phyloP scores from a whole-genome alignment of 2,888 invertebrate species.

The Clitarchus hookeri region DNA sequence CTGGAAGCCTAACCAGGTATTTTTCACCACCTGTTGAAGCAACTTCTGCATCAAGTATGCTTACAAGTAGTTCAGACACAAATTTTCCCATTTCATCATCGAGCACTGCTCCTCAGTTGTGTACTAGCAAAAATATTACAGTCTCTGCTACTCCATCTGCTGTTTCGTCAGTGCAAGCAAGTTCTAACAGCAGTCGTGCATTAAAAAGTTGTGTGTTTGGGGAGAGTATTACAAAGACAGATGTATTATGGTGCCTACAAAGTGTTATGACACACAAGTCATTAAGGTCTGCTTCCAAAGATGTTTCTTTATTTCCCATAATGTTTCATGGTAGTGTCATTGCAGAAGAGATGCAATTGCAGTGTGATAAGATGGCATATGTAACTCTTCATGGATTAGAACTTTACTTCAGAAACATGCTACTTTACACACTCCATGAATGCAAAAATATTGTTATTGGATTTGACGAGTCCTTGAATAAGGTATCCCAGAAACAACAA shows the following conservation, averaged over 20 bases:
- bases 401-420: background rate
- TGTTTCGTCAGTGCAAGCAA: background rate
- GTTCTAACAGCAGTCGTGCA: background rate
- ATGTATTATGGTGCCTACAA: background rate
- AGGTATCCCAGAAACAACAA: background rate
- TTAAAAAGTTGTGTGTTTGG: background rate
- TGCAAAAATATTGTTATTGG: background rate
- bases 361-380: background rate
- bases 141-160: background rate
- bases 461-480: background rate
- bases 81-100: background rate
- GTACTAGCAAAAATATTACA: background rate
- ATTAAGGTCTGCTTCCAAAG: background rate
- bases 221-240: background rate
- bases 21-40: background rate
- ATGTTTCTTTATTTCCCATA: slow-evolving; percentile 1
- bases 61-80: background rate
- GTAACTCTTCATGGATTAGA: slow-evolving; percentile 6
- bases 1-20: background rate
- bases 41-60: background rate
- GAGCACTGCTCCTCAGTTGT: background rate
- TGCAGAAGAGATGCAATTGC: background rate
- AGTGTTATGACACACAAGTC: background rate
- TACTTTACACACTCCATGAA: background rate
- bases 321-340: background rate